Conservation (phyloP, 2,113 vertebrate species). For the Chroicocephalus ridibundus region DNA sequence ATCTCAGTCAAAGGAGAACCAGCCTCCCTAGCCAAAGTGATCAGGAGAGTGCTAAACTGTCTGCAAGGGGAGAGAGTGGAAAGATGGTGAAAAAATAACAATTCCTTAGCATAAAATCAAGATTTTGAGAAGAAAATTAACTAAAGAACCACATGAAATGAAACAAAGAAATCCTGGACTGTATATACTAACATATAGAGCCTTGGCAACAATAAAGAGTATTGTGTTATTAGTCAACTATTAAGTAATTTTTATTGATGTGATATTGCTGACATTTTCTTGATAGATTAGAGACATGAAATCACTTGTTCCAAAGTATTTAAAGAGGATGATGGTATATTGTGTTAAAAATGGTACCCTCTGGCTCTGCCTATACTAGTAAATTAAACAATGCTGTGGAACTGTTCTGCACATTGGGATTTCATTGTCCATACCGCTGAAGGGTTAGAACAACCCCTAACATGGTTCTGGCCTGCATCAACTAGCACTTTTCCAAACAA, state of each 20-base stretch:
- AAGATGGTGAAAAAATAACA: neutral
- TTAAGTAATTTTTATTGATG: neutral
- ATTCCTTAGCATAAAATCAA: neutral
- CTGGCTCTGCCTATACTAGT: neutral
- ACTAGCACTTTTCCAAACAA: neutral
- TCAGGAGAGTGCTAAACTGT: neutral
- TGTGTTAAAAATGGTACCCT: neutral
- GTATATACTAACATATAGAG: neutral
- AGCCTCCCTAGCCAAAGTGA: neutral
- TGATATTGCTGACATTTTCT: neutral
- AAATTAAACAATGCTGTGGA: neutral
- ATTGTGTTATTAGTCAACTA: neutral
- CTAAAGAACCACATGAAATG: neutral
- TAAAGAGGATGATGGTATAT: neutral
- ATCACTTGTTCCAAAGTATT: neutral
- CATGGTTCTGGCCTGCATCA: neutral
- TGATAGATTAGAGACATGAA: neutral
- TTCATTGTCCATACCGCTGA: neutral
- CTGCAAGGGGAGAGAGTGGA: neutral
- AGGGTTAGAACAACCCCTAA: neutral
- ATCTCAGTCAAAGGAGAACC: neutral
- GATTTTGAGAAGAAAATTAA: neutral
- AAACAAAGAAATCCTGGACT: neutral
- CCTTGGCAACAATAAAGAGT: neutral
- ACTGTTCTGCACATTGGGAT: neutral